A percentile compares a stretch with the other conserved stretches of the same genome.
These are phyloP conservation scores for Euproctis similis DNA, from an alignment of 2,888 invertebrate species.

Conservation along the genomic window DNA sequence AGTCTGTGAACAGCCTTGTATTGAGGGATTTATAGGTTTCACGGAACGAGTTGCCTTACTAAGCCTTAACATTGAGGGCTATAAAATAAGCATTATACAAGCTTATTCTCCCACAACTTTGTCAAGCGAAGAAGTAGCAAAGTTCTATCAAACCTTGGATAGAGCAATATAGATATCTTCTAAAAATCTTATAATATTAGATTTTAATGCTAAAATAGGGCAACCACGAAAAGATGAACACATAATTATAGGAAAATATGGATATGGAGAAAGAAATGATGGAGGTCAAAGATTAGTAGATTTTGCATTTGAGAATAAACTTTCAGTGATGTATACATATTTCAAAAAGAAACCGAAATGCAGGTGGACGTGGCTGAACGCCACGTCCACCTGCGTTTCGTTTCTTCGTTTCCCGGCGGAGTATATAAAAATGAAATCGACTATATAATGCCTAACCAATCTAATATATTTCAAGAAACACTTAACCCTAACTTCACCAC, in stretches of 20 bases:
- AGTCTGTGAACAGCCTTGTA: too few relatives aligned
- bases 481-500: background rate
- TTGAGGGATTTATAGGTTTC: background rate
- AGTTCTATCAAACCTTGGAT: background rate
- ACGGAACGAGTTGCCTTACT: background rate
- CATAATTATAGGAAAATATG: too few relatives aligned
- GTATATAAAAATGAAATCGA: background rate
- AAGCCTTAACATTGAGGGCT: background rate
- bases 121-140: background rate
- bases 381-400: too few relatives aligned
- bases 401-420: background rate
- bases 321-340: background rate
- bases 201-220: slow-evolving; percentile 2
- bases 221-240: too few relatives aligned
- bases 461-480: background rate
- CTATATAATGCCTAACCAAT: background rate
- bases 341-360: background rate
- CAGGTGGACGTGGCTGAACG: background rate
- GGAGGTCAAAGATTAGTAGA: background rate
- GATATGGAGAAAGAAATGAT: background rate
- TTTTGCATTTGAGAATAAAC: slow-evolving; percentile 1
- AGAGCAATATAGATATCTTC: background rate
- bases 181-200: background rate
- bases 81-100: background rate
- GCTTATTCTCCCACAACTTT: background rate